Base-by-base conservation (phyloP, 2,888 invertebrate genomes). In the Drosophila bunnanda region DNA sequence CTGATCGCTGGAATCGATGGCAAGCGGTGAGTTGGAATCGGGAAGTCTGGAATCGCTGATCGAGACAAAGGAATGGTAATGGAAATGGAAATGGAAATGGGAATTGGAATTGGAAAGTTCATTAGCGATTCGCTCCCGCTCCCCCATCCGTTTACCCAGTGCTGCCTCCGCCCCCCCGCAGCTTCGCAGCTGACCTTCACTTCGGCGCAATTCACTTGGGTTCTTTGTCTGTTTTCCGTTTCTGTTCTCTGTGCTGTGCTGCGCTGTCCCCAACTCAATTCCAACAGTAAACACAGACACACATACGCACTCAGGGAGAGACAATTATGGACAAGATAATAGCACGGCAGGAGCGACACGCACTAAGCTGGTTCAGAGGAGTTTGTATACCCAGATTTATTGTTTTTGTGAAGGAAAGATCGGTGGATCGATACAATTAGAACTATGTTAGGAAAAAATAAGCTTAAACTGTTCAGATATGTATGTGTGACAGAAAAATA, bases 1-100 rank as follows among this genome's bases (percentile, higher is more conserved):
- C 94, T 98, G 28, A 95, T 98, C 82, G 97, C 97, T 72, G 97
- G 96, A 90, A 93, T 93, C 77, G 93, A 93, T 91, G 95, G 94
- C 69, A 94, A 94, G 92, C 94, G 94, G 95, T 94, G 89, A 89
- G 59, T 80, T 9, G 10, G 30, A n/a, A 56, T 39, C 12, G 44
- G 44, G 25, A 44, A 25, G 25, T 44, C 25, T 4, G 25, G 13
- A 36, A 41, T 57, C 36, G 28, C 30, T 12, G 15, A 32, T 17
- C 20, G 38, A 60, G 54, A 74, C 66, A 72, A 75, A 72, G 75
- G 58, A 73, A 75, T 39, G 60, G 41, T 17, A 57, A 32, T 39
- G 54, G 30, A 15, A 8, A n/a, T n/a, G n/a, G n/a, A n/a, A n/a
- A 43, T 43, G 13, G 43, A 0, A 15, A 44, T 44, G 4, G 44